Evolutionary conservation across 64 coral and sea anemone species (phyloP), one percentile per base, ranked within the genome.

Genomic region (Exaiptasia diaphana): DNA sequence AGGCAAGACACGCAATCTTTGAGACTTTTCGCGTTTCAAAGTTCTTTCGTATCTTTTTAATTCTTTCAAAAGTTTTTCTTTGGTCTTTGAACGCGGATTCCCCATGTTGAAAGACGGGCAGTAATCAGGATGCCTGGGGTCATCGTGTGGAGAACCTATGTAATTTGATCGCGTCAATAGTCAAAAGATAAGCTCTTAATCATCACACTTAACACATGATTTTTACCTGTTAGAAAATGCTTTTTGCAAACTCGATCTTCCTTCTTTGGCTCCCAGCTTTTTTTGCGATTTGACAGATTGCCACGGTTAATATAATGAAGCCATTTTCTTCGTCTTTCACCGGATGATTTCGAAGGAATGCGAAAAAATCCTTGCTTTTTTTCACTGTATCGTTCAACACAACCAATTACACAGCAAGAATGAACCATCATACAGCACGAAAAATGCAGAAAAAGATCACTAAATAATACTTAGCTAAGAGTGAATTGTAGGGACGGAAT

Each of bases 211-310:
- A 75, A 75, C 13, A 45, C 41, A 49, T 27, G 46, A 22, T 26
- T 21, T n/a, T 74, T 74, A 74, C 71, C 71, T 74, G 71, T 74
- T 29, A 74, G 17, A 13, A 72, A 74, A 74, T 74, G 41, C 32
- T n/a, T 0, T 49, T 74, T 74, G 71, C 71, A 74, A 46, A 74
- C 41, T 74, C 71, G 41, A 74, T 74, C 43, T 42, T 11, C 25
- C 24, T 21, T 29, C 41, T 42, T 48, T 50, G 71, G 71, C 44
- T 25, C 46, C 71, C 44, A 74, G 49, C 37, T 43, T 49, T 74
- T 74, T 42, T 74, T 49, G 32, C 1, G 71, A 4, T 74, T 49
- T 26, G 44, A 25, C 71, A 32, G 71, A 74, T 74, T 43, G 49
- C 40, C 41, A 24, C 39, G 41, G 49, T 49, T 43, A 50, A 72